Evolutionary conservation across 2,888 invertebrate species (phyloP), one percentile per base, ranked within the genome.

Genomic region (Drosophila lacicola): DNA sequence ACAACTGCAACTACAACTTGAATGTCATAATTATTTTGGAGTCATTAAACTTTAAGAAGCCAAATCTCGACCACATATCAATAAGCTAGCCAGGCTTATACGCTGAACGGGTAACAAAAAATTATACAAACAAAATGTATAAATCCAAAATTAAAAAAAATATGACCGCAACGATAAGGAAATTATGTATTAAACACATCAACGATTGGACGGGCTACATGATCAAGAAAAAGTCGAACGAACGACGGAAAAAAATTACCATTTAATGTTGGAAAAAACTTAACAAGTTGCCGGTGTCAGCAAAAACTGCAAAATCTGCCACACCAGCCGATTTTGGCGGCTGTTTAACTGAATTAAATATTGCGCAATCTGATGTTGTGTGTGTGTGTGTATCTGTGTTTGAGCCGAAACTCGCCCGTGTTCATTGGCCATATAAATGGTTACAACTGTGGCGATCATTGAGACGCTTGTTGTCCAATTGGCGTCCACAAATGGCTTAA

Each of bases 181-280:
- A 88, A 86, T 86, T 86, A 83, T 86, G 77, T 84, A 85, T 82
- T 84, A 88, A 82, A 87, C 73, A 88, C 85, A 87, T 88, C 77
- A 74, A 70, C 68, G 77, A 82, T 84, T 72, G 70, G 80, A 84
- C 82, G 65, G 74, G 66, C 67, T 64, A 73, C 75, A 80, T 51
- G 78, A 74, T 71, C 57, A 46, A 45, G 49, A 61, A 53, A 25
- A 46, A 42, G 19, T 57, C 73, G 55, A 74, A 11, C 50, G 42
- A 77, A 64, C 63, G 73, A 76, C 80, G 82, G 67, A 77, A 70
- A 82, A 80, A 84, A 78, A 87, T 84, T 78, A 68, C 72, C 87
- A 84, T 79, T 84, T 79, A 74, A 82, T 82, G 71, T 79, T 65
- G 70, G 70, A 78, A 81, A 81, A 82, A 63, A 79, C 53, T 79